Evolutionary conservation across 1,140 invertebrate genomes (phyloP), one percentile per base, ranked within the genome.

Genomic region (Plodia interpunctella): DNA sequence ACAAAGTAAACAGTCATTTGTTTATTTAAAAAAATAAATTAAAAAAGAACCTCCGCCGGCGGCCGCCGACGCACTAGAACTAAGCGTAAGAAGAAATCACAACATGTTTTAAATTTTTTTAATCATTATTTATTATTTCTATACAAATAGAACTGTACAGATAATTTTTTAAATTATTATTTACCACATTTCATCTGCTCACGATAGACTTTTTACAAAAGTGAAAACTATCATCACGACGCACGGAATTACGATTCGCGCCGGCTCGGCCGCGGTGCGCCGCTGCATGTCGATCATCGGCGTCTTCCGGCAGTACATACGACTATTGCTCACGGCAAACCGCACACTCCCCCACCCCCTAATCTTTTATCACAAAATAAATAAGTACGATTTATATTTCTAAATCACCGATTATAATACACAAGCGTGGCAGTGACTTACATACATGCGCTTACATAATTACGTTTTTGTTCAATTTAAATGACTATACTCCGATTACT

Each of bases 111-210:
- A 72, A 80, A 74, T 80, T 74, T 80, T 87, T 89, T 87, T 80
- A 85, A 88, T 89, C 80, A 71, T 90, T 88, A 90, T 90, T 88
- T 87, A 88, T 88, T 90, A 90, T 90, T 90, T 89, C 90, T 90
- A 90, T 89, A 90, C 88, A 89, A 90, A 90, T 90, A 90, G 85
- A 90, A 89, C 90, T 90, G 88, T 90, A 90, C 90, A 90, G 87
- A 88, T 87, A 87, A 77, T 89, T 84, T 79, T 88, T 90, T 89
- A 88, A 89, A 85, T 90, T 87, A 87, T 81, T 84, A 87, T 90
- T 87, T 83, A 86, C 84, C 83, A 86, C 78, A 84, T 90, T 74
- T 87, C 86, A 84, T 78, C 74, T 79, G 69, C 73, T 87, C 82
- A 87, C 80, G 82, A 86, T 87, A 87, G 78, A 88, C 88, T 90